These are phyloP conservation scores for Bruchidius siliquastri DNA, from an alignment of 2,888 invertebrate genomes.

Conservation along the genomic window DNA sequence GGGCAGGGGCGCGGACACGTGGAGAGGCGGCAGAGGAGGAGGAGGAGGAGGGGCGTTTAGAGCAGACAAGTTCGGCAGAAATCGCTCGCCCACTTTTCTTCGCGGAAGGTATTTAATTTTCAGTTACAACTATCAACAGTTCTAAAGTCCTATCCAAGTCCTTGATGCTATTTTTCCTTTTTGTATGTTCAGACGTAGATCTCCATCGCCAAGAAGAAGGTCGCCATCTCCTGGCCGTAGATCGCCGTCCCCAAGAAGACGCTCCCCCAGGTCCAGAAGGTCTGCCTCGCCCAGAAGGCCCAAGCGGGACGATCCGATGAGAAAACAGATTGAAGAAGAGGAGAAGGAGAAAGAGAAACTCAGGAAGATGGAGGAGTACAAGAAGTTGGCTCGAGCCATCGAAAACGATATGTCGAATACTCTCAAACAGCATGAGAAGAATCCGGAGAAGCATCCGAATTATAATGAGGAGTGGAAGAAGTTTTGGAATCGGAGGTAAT, in stretches of 20 bases:
- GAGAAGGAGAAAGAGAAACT: constrained; percentile 28
- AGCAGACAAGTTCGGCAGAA: not conserved
- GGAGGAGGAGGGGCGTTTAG: not conserved
- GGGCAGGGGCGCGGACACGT: too few relatives aligned
- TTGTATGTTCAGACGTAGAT: constrained; percentile 7
- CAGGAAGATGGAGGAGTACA: constrained; percentile 53
- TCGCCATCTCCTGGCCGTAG: constrained; percentile 6
- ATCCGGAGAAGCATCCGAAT: constrained; percentile 82
- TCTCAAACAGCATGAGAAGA: constrained; percentile 71
- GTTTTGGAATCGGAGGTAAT: constrained; percentile 74
- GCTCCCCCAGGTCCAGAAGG: not conserved
- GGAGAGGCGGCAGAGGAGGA: not conserved
- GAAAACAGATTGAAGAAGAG: constrained; percentile 13
- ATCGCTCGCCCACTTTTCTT: not conserved
- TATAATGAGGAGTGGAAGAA: constrained; percentile 88
- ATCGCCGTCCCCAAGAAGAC: constrained; percentile 4
- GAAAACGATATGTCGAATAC: constrained; percentile 60
- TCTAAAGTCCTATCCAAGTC: too few relatives aligned
- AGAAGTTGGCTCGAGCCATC: constrained; percentile 48
- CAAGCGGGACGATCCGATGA: not conserved
- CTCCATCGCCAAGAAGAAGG: constrained; percentile 19
- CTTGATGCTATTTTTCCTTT: too few relatives aligned
- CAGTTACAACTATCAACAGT: too few relatives aligned
- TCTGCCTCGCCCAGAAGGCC: not conserved
- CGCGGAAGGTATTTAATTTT: not conserved